These are phyloP conservation scores for Spondyliosoma cantharus DNA, from an alignment of 2,797 vertebrate species.

Conservation along the genomic window DNA sequence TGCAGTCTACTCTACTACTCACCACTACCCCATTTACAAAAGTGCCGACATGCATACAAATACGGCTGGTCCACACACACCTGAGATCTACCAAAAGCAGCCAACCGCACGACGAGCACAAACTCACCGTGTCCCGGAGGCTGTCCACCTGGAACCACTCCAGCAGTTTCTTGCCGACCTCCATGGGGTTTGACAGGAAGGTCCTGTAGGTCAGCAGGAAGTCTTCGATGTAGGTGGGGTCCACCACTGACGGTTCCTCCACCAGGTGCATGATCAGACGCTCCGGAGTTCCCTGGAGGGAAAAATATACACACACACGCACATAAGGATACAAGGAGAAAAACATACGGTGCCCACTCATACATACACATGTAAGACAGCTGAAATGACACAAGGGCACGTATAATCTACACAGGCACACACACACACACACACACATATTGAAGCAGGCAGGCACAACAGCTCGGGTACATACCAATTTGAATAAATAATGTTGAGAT, in stretches of 20 bases:
- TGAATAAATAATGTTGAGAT: conserved; percentile 48
- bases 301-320: conserved; percentile 5
- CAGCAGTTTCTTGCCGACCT: conserved; percentile 92
- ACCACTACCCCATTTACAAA: not conserved
- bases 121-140: conserved; percentile 92
- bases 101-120: not conserved
- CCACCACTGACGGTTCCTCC: conserved; percentile 97
- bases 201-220: conserved; percentile 96
- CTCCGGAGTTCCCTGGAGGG: conserved; percentile 91
- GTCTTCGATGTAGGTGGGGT: conserved; percentile 98
- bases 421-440: not conserved
- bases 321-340: not conserved
- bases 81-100: not conserved
- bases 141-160: conserved; percentile 95
- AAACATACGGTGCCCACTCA: not conserved
- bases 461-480: not conserved
- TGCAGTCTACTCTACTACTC: not conserved
- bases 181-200: conserved; percentile 93
- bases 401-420: conserved; percentile 1
- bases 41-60: not conserved
- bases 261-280: conserved; percentile 97
- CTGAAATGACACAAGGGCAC: conserved; percentile 38
- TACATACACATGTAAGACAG: conserved; percentile 7
- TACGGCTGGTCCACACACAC: not conserved
- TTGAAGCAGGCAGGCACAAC: not conserved